These are phyloP conservation scores for Hypena proboscidalis DNA, from an alignment of 2,888 invertebrate species.

Conservation along the genomic window DNA sequence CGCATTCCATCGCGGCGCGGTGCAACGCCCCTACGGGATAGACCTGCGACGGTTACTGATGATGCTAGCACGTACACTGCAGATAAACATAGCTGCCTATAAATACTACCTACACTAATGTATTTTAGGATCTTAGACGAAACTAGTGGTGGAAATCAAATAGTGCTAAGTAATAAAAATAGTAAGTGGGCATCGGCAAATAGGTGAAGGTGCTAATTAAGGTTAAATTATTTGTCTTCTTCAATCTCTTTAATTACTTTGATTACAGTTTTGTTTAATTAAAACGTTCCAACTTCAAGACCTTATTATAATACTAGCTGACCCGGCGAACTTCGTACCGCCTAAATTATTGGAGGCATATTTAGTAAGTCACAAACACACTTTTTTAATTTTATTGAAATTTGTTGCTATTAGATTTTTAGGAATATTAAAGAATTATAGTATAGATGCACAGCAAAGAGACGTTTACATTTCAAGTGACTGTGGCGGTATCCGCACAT, in stretches of 20 bases:
- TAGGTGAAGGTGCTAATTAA: conserved; percentile 54
- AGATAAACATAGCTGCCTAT: conserved; percentile 40
- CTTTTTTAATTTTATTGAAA: too few species aligned
- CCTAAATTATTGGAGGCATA: too few species aligned
- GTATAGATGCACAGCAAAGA: too few species aligned
- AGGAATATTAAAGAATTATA: too few species aligned
- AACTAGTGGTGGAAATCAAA: conserved; percentile 40
- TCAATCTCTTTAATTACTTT: conserved; percentile 17
- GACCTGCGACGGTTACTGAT: conserved; percentile 68
- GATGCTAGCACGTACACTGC: conserved; percentile 41
- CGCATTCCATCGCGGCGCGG: conserved; percentile 74
- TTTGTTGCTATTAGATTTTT: too few species aligned
- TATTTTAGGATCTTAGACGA: conserved; percentile 13
- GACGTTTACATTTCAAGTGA: too few species aligned
- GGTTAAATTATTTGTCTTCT: conserved; percentile 30
- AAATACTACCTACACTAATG: conserved; percentile 39
- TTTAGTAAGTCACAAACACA: too few species aligned
- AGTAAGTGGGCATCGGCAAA: conserved; percentile 51
- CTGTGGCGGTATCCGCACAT: too few species aligned
- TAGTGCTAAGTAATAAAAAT: conserved; percentile 25
- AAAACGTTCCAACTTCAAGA: neutral
- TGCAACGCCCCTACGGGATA: conserved; percentile 75
- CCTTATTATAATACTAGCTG: too few species aligned
- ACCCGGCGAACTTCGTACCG: too few species aligned
- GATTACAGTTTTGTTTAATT: neutral